Base-by-base conservation (phyloP, 1,140 invertebrate species). In the Pygmarrhopalites habei region DNA sequence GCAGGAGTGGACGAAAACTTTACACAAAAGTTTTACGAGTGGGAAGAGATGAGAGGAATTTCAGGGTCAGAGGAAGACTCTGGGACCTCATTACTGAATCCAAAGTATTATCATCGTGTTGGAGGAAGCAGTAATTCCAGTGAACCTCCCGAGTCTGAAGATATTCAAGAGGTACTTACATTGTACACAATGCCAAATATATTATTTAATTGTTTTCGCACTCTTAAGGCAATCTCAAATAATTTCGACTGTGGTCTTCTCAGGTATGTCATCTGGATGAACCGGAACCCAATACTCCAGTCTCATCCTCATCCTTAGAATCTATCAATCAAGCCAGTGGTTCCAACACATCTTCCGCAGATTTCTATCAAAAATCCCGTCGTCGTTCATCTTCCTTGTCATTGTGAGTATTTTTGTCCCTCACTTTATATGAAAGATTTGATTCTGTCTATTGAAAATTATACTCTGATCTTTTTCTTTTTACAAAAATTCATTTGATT, bases 21-120 rank as follows among this genome's bases (percentile, higher is more conserved):
- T 73, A 91, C 88, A 0, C 84, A 87, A 39, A 92, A 92, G 73
- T 78, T 93, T 0, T 90, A 90, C 73, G 89, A 93, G 74, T 93
- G 90, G 91, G 90, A 94, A 73, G 65, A 66, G 21, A 58, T 25
- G 23, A 56, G 56, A 62, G 88, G 88, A 2, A 89, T 90, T 53
- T 84, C 83, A 1, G 88, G n/a, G n/a, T n/a, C 86, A 0, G 88
- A 89, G 74, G 83, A 83, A 0, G 90, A 88, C 0, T 90, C 88
- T 0, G 88, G 90, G 62, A 85, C 86, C n/a, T n/a, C n/a, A 0
- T 73, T 90, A 0, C 75, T 91, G 0, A 82, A 83, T 71, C 81
- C 82, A 0, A 80, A 79, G 12, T 80, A 81, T 41, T 66, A 62
- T 39, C 23, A 35, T 51, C 2, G 21, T 7, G 19, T 35, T n/a